Evolutionary conservation across 64 coral and sea anemone genomes (phyloP), one percentile per base, ranked within the genome.

Genomic region (Anthopleura sola): DNA sequence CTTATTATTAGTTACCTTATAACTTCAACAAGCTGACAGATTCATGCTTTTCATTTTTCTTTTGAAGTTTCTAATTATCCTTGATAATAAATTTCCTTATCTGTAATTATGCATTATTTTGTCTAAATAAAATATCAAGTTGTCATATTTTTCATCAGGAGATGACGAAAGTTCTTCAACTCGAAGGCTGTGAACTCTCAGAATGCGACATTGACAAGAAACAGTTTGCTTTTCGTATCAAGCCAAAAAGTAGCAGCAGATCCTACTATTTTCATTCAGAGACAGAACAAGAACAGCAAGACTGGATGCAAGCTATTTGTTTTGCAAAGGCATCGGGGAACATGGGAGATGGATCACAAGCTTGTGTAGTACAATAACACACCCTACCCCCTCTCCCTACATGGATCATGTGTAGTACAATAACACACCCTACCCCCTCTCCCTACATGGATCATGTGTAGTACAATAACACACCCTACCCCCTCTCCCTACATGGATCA

Each of bases 241-340:
- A 99, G 49, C 97, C 93, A 60, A 88, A 89, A 68, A 84, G 85
- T 0, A 68, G 58, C 34, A 94, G 91, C 49, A 54, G 97, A 51
- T 86, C 80, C 10, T 95, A 92, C 82, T 99, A 92, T 74, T 94
- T 99, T 86, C 78, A 86, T 80, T 85, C 92, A 10, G 97, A 99
- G 51, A 95, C 68, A 62, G 90, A 95, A 71, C 81, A 86, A 85
- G 97, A 99, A 18, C 93, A 95, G 17, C 97, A 99, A 79, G 97
- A 99, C 20, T 99, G 97, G 97, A 90, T 99, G 93, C 97, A 99
- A 79, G 97, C 92, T 36, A 90, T 99, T 28, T 99, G 93, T 58
- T 94, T 99, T 88, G 97, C 97, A 75, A 99, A 94, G 78, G 90
- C 94, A 69, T 87, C 94, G 19, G 94, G 94, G 1, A 89, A 87